Conservation (phyloP, 2,888 invertebrate species). For the Lycaena phlaeas region DNA sequence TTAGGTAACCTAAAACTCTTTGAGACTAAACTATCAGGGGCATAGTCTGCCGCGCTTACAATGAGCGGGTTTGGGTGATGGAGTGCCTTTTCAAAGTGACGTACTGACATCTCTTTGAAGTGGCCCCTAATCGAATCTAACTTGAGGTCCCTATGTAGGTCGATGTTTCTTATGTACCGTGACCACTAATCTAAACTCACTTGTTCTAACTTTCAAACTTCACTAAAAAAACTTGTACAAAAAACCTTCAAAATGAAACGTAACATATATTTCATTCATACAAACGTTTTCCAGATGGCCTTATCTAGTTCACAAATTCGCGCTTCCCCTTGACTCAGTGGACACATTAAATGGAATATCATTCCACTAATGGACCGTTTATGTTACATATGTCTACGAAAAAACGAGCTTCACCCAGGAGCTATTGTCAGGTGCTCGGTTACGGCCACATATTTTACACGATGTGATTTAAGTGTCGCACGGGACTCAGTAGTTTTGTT, state of each 20-base stretch:
- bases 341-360: constrained; percentile 57
- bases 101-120: too few species aligned
- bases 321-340: constrained; percentile 29
- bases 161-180: too few species aligned
- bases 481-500: neutral
- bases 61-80: too few species aligned
- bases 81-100: too few species aligned
- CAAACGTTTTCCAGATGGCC: too few species aligned
- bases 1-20: too few species aligned
- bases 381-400: constrained; percentile 30
- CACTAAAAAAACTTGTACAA: neutral
- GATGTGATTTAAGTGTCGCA: neutral
- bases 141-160: too few species aligned
- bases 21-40: too few species aligned
- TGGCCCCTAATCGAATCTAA: too few species aligned
- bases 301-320: neutral
- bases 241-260: neutral
- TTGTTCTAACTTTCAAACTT: too few species aligned
- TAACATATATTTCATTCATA: neutral
- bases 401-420: constrained; percentile 24
- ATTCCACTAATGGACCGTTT: constrained; percentile 59
- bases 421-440: constrained; percentile 27
- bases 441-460: constrained; percentile 9
- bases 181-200: too few species aligned
- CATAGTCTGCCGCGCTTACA: too few species aligned